Base-by-base conservation (phyloP, 2,888 invertebrate species). In the Drosophila infuscata region DNA sequence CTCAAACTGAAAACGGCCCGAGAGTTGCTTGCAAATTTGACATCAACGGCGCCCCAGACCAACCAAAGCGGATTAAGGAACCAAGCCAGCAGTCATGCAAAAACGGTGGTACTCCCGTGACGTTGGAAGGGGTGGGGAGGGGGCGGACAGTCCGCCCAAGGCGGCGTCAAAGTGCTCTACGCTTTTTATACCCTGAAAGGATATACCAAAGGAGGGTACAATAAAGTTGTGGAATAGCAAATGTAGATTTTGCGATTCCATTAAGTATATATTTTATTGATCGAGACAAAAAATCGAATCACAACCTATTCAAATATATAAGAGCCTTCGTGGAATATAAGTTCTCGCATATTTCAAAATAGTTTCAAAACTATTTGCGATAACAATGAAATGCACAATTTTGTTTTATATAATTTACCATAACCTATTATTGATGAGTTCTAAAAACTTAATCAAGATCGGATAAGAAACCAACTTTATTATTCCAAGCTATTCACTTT, bases 1-100 rank as follows among this genome's bases (percentile, higher is more conserved):
- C 70, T 71, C 71, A 71, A 79, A 79, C 78, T 75, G 80, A 79
- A 79, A 79, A 71, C 80, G 71, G 76, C 48, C 72, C 72, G 33
- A 76, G 75, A 81, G 89, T 74, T 81, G 87, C 79, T 70, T 69
- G 89, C 87, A 81, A 89, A 88, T 88, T 85, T 88, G 85, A 88
- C 85, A 83, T 81, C 76, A 60, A 81, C 46, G 76, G 71, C 79
- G 76, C 79, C 71, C 81, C 68, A 83, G 87, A 85, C 85, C 89
- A 83, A 79, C 77, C 84, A 89, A 86, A 86, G 89, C 89, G 89
- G 85, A 86, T 86, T 86, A 86, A 89, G 84, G 57, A 43, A 70
- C 46, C 66, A 53, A 30, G 35, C 64, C 56, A 30, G 82, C 52
- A 32, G 52, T 30, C 30, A 30, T 15, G 17, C 30, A 17, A 29